Evolutionary conservation across 2,113 vertebrate genomes (phyloP).

Genomic region (Perca schrenkii): DNA sequence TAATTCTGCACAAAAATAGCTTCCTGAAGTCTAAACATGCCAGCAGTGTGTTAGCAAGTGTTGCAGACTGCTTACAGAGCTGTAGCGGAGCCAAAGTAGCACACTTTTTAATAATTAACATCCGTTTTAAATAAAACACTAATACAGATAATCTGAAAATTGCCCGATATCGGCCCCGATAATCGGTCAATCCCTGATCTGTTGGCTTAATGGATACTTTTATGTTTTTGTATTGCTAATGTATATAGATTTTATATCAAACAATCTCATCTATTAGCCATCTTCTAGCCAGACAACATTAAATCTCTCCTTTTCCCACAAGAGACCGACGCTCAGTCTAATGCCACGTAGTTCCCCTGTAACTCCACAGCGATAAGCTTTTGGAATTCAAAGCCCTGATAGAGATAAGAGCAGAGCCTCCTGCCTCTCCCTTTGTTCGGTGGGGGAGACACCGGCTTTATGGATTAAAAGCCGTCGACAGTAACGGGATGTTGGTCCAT

Average conservation of each 20-base stretch:
- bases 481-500: constrained; percentile 70
- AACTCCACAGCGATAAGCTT: constrained; percentile 31
- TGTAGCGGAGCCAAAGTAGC: too few species aligned
- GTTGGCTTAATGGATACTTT: background rate
- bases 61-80: too few species aligned
- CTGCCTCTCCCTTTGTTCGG: constrained; percentile 61
- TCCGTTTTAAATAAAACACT: too few species aligned
- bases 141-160: too few species aligned
- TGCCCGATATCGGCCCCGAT: too few species aligned
- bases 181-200: background rate
- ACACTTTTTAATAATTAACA: too few species aligned
- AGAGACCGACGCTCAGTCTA: constrained; percentile 16
- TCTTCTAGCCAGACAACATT: constrained; percentile 15
- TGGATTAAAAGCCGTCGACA: constrained; percentile 75
- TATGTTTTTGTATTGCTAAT: background rate
- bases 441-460: constrained; percentile 63
- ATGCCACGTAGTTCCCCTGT: constrained; percentile 21
- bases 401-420: constrained; percentile 61
- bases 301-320: constrained; percentile 10
- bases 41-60: too few species aligned
- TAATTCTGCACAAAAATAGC: background rate
- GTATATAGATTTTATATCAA: constrained; percentile 16
- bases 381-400: constrained; percentile 64
- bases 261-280: constrained; percentile 14
- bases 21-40: too few species aligned